A percentile compares a stretch with the other conserved stretches of the same genome.
phyloP scores from a whole-genome alignment of 2,113 vertebrate species.

The Acrocephalus arundinaceus region DNA sequence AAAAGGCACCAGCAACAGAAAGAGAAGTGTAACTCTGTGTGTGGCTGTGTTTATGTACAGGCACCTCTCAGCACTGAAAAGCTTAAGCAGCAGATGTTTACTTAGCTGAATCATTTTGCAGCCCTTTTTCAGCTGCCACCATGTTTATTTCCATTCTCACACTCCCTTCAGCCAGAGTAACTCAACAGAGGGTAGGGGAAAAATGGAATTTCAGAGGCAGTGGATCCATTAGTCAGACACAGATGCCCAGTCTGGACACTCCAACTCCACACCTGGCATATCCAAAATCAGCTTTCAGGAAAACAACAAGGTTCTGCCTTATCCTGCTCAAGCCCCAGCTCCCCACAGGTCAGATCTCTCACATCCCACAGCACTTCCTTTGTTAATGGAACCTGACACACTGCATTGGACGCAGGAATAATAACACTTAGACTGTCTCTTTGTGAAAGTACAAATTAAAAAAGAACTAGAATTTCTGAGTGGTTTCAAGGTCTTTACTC shows the following conservation, averaged over 20 bases:
- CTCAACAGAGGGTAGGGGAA: rapidly evolving
- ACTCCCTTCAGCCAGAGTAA: background rate
- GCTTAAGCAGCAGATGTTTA: background rate
- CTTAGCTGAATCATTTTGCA: background rate
- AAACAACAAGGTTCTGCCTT: background rate
- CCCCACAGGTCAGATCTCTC: background rate
- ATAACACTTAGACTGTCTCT: background rate
- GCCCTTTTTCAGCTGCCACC: background rate
- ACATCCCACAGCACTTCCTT: background rate
- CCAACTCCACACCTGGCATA: background rate
- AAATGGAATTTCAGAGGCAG: background rate
- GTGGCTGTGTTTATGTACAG: background rate
- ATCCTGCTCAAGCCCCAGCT: background rate
- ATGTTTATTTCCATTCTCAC: background rate
- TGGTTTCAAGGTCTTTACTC: background rate
- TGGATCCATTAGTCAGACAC: background rate
- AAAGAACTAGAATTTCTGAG: background rate
- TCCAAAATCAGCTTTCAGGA: background rate
- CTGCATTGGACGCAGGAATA: background rate
- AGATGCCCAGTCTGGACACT: background rate
- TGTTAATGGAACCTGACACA: background rate
- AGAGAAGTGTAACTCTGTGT: rapidly evolving
- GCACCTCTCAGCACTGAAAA: background rate
- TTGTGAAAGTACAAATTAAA: background rate
- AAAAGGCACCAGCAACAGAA: background rate